phyloP scores from a whole-genome alignment of 2,113 vertebrate genomes.

The Dromaius novaehollandiae region DNA sequence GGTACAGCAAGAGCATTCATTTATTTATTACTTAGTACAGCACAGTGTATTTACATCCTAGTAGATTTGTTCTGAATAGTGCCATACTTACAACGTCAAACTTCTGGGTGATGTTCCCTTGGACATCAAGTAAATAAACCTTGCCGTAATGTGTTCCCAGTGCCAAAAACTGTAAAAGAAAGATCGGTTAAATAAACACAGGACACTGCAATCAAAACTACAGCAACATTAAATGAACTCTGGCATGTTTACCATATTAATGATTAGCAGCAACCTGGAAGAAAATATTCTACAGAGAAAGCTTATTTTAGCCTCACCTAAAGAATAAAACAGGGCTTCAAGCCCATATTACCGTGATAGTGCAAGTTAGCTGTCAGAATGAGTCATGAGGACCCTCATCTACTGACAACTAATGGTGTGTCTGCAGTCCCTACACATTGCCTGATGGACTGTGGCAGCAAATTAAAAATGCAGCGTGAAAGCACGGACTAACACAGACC shows the following conservation, averaged over 20 bases:
- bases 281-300: background rate
- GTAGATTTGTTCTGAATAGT: background rate
- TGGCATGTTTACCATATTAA: background rate
- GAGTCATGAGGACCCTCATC: constrained; percentile 71
- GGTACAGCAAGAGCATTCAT: background rate
- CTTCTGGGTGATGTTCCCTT: constrained; percentile 96
- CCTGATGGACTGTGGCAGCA: constrained; percentile 80
- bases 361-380: constrained; percentile 72
- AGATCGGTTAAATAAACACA: constrained; percentile 43
- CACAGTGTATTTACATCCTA: background rate
- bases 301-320: constrained; percentile 39
- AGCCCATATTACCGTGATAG: constrained; percentile 50
- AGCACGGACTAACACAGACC: constrained; percentile 56
- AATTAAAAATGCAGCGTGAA: constrained; percentile 83
- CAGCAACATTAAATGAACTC: background rate
- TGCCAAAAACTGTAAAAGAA: constrained; percentile 89
- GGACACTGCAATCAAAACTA: background rate
- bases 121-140: constrained; percentile 95
- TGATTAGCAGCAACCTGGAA: background rate
- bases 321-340: constrained; percentile 42
- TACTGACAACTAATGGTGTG: constrained; percentile 70
- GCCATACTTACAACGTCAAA: constrained; percentile 94
- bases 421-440: constrained; percentile 50
- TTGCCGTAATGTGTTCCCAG: constrained; percentile 97
- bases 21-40: background rate